Evolutionary conservation across 2,888 invertebrate species (phyloP), one percentile per base, ranked within the genome.

Genomic region (Agrotis clavis): DNA sequence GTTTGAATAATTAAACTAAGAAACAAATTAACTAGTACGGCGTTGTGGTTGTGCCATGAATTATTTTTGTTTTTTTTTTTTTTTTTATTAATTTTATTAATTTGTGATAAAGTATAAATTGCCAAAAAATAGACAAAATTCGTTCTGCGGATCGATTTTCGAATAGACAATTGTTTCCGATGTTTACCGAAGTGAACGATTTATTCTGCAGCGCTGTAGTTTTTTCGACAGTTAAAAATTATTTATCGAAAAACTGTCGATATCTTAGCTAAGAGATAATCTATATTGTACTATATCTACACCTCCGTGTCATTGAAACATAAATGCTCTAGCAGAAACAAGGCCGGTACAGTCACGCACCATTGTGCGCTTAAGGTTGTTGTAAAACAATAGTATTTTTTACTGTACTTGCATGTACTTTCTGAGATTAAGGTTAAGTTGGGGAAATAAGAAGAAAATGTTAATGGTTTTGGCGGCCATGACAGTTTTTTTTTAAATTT

Each of bases 261-360:
- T 41, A 41, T 41, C 41, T 35, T n/a, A 57, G 35, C 35, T 6
- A 6, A 13, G 30, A 30, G n/a, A 18, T 56, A 56, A 56, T 56
- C 30, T 56, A 51, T 4, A 9, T n/a, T 9, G 35, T 57, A 57
- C 35, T 57, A 2, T 14, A 14, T 13, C n/a, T 35, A 35, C 35
- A 1, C 19, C 47, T 66, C 57, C 51, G 50, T 77, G 79, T 66
- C 83, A 83, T 82, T 85, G 83, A 77, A 67, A 74, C 68, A 67
- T 54, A 68, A 81, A 68, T 73, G 73, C 63, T 67, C 66, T 59
- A 63, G 71, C 54, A 45, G 57, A 50, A 56, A 73, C 84, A 81
- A 85, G 85, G 86, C 51, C 74, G 57, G 25, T 54, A 60, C 54
- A 63, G 86, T 84, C 85, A 85, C 79, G 86, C 84, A 67, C 71